These are phyloP conservation scores for Heliothis subflexa DNA, from an alignment of 1,140 invertebrate species.

Conservation along the genomic window DNA sequence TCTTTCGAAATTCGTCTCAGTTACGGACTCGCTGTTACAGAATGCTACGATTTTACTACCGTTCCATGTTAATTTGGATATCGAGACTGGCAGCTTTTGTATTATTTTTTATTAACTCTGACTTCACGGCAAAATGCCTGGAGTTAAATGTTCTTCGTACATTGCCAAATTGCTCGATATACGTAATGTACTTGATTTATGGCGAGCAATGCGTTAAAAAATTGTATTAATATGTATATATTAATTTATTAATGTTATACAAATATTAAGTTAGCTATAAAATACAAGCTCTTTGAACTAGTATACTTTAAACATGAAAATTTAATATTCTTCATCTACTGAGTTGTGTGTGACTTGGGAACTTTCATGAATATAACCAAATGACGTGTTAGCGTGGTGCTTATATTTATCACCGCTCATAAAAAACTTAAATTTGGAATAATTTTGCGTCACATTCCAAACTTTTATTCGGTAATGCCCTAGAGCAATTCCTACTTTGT, in stretches of 20 bases:
- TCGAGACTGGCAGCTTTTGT: background rate
- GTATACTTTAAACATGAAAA: background rate
- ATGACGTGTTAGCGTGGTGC: slow-evolving; percentile 27
- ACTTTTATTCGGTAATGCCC: slow-evolving; percentile 83
- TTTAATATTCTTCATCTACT: slow-evolving; percentile 10
- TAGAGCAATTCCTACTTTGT: slow-evolving; percentile 82
- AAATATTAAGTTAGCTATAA: slow-evolving; percentile 9
- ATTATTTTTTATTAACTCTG: slow-evolving; percentile 12
- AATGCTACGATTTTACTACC: background rate
- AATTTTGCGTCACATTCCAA: slow-evolving; percentile 62
- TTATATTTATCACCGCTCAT: slow-evolving; percentile 56
- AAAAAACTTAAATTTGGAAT: slow-evolving; percentile 61
- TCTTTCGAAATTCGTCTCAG: slow-evolving; percentile 30
- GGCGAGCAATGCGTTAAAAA: background rate
- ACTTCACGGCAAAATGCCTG: background rate
- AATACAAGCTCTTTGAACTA: background rate
- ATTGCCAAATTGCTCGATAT: slow-evolving; percentile 7
- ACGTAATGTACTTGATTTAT: too few species aligned
- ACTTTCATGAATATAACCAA: slow-evolving; percentile 43
- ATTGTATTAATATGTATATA: background rate
- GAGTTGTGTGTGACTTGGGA: slow-evolving; percentile 4
- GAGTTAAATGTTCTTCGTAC: slow-evolving; percentile 11
- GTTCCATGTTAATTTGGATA: slow-evolving; percentile 38
- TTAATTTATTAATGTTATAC: background rate
- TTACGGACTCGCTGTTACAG: slow-evolving; percentile 12